Evolutionary conservation across 2,113 vertebrate species (phyloP), one percentile per base, ranked within the genome.

Genomic region (Zosterops hypoxanthus): DNA sequence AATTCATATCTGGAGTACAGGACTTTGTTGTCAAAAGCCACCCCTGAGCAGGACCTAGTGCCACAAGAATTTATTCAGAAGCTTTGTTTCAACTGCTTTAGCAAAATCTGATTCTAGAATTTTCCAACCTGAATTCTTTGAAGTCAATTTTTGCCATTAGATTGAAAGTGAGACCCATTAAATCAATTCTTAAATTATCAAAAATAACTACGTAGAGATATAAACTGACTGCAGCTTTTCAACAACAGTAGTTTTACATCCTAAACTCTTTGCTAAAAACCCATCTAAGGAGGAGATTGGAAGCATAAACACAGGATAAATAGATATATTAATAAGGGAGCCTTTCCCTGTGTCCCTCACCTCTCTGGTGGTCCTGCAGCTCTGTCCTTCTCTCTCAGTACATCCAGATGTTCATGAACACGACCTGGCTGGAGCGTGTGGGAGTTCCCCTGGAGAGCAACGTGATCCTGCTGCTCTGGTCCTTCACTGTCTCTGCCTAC

Each of bases 401-500:
- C 56, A 98, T 99, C 92, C 99, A 99, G 95, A 88, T 47, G 1
- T 99, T 99, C 94, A 96, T 98, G 88, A 99, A 99, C 49, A 96
- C 98, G 34, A 99, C 99, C 0, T 98, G 98, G 97, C 63, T 78
- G 95, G 97, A 97, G 34, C 97, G 98, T 21, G 98, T 97, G 24
- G 98, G 98, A 1, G 17, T 86, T 29, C 95, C 98, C 39, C 78
- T 99, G 63, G 96, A 98, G 23, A 89, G 97, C 55, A 97, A 97
- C 47, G 73, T 98, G 72, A 55, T 99, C 31, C 98, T 98, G n/a
- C 95, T 99, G 15, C 63, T 99, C 70, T 99, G 99, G 99, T 99
- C 99, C 64, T 96, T 99, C 92, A 98, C 99, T 3, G 98, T 99
- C 85, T 98, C 99, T 47, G 95, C 98, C 19, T 99, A 98, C 89